A percentile compares a stretch with the other conserved stretches of the same genome.
Evolutionary conservation across 1,140 invertebrate genomes (phyloP).

Genomic region (Hestina assimilis): DNA sequence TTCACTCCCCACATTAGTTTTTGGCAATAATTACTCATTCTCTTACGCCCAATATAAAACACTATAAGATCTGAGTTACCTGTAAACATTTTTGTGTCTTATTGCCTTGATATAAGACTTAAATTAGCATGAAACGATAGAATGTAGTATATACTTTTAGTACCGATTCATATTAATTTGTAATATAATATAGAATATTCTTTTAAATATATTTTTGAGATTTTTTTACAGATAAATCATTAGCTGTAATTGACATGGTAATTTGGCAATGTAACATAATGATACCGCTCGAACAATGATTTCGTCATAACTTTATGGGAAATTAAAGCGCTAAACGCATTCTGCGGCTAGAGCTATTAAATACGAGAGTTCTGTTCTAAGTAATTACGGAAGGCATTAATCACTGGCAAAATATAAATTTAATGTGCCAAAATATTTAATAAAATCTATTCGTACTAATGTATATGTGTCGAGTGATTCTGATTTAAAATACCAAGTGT

Average conservation of each 20-base stretch:
- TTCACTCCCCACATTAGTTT: slow-evolving; percentile 51
- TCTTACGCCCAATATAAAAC: neutral
- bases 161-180: too few relatives aligned
- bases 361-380: slow-evolving; percentile 28
- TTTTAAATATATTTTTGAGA: too few relatives aligned
- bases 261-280: slow-evolving; percentile 19
- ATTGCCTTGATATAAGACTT: too few relatives aligned
- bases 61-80: neutral
- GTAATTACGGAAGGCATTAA: slow-evolving; percentile 44
- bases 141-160: too few relatives aligned
- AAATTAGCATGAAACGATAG: too few relatives aligned
- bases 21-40: slow-evolving; percentile 54
- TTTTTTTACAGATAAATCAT: slow-evolving; percentile 15
- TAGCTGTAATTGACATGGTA: slow-evolving; percentile 22
- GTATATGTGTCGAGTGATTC: too few relatives aligned
- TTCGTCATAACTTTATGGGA: slow-evolving; percentile 29
- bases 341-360: slow-evolving; percentile 31
- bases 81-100: neutral
- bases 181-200: too few relatives aligned
- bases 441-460: slow-evolving; percentile 10
- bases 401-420: slow-evolving; percentile 45
- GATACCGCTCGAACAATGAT: slow-evolving; percentile 26
- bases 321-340: slow-evolving; percentile 40
- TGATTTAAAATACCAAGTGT: too few relatives aligned
- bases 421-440: slow-evolving; percentile 49